Percentiles rank a stretch among this genome's conserved stretches.
Conservation (phyloP, 1,140 invertebrate genomes). For the Psilanteris sp. region DNA sequence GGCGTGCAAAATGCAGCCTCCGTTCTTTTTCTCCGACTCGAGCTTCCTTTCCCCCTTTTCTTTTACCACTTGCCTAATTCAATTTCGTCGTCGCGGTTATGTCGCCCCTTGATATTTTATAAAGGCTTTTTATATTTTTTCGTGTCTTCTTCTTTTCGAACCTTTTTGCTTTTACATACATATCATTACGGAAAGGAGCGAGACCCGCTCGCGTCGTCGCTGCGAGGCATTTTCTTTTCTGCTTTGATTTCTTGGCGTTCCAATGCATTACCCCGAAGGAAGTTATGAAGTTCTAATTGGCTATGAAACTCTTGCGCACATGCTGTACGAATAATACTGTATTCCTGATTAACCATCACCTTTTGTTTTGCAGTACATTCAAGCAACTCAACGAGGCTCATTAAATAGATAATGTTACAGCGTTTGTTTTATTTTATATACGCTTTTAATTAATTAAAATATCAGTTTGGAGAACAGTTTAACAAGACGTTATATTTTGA, state of each 20-base stretch:
- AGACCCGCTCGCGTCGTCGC: background rate
- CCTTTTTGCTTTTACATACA: conserved; percentile 35
- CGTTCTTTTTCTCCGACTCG: conserved; percentile 3
- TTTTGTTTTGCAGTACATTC: conserved; percentile 32
- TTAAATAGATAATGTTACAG: conserved; percentile 10
- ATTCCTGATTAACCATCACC: conserved; percentile 37
- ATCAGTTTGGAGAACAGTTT: conserved; percentile 6
- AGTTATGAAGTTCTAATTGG: conserved; percentile 67
- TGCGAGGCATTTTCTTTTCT: conserved; percentile 34
- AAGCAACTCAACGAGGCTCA: conserved; percentile 6
- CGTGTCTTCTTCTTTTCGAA: conserved; percentile 11
- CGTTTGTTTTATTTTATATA: conserved; percentile 13
- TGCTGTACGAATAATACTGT: conserved; percentile 30
- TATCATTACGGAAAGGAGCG: conserved; percentile 18
- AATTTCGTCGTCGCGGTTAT: conserved; percentile 35
- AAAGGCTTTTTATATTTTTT: conserved; percentile 43
- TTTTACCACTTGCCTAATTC: conserved; percentile 34
- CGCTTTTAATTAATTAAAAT: conserved; percentile 46
- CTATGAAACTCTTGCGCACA: conserved; percentile 33
- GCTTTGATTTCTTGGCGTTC: conserved; percentile 37
- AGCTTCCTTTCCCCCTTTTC: conserved; percentile 6
- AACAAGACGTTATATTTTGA: conserved; percentile 1
- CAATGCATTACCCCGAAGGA: conserved; percentile 36
- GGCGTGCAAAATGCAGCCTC: conserved; percentile 35
- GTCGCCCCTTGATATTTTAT: conserved; percentile 47